Evolutionary conservation across 1,140 invertebrate species (phyloP).

Genomic region (Heterodera schachtii): DNA sequence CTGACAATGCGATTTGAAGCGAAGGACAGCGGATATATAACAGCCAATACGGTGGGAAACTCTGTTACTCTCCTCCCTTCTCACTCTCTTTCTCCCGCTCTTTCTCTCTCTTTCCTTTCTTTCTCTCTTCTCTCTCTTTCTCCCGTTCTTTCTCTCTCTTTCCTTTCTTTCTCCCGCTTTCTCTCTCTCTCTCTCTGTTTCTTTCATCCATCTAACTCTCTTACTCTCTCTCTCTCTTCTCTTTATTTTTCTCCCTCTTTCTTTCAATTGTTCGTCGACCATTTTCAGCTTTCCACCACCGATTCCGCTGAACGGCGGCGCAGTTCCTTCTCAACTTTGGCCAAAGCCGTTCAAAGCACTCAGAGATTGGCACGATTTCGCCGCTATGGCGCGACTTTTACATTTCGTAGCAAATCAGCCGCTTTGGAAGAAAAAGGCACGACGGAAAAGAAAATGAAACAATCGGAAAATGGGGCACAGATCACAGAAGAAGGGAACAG

Average conservation of each 20-base stretch:
- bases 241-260: too few relatives aligned
- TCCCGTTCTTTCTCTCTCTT: too few relatives aligned
- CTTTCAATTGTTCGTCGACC: too few relatives aligned
- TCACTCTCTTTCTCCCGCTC: too few relatives aligned
- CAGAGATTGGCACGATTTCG: constrained; percentile 13
- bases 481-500: background rate
- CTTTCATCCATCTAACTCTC: too few relatives aligned
- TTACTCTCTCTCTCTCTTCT: too few relatives aligned
- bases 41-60: constrained; percentile 38
- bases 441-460: background rate
- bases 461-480: background rate
- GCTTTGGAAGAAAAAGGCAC: constrained; percentile 9
- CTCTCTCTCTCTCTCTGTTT: too few relatives aligned
- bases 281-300: constrained; percentile 20
- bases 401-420: constrained; percentile 13
- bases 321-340: constrained; percentile 19
- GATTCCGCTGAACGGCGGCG: constrained; percentile 21
- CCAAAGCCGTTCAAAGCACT: constrained; percentile 18
- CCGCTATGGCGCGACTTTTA: constrained; percentile 8
- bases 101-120: too few relatives aligned
- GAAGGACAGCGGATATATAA: constrained; percentile 50
- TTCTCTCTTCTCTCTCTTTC: too few relatives aligned
- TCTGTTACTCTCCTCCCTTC: too few relatives aligned
- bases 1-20: constrained; percentile 28
- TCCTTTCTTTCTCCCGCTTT: too few relatives aligned